Evolutionary conservation across 2,888 invertebrate genomes (phyloP).

Genomic region (Lycocerus yunnanus): DNA sequence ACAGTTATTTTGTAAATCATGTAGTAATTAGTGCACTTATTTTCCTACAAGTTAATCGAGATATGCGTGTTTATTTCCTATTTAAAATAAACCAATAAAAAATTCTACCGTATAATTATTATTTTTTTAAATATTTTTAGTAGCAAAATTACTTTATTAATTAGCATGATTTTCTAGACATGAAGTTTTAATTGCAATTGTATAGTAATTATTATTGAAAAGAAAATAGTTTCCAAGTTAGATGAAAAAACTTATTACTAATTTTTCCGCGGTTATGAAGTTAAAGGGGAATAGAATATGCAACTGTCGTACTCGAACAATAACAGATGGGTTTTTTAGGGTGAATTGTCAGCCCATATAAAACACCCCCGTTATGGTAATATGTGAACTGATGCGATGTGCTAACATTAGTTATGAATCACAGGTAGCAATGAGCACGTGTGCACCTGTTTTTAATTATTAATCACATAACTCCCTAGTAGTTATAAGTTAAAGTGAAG

Average conservation of each 20-base stretch:
- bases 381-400: conserved; percentile 41
- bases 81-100: neutral
- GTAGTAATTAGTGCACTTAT: neutral
- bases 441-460: conserved; percentile 35
- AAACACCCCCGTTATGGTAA: conserved; percentile 37
- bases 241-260: neutral
- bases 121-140: neutral
- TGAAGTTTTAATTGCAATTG: neutral
- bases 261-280: conserved; percentile 20
- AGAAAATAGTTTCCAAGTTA: neutral
- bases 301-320: conserved; percentile 37
- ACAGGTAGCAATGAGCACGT: conserved; percentile 38
- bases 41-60: neutral
- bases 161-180: neutral
- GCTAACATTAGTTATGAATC: conserved; percentile 40
- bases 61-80: neutral
- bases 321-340: conserved; percentile 37
- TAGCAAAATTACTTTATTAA: neutral
- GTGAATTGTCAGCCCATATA: conserved; percentile 29
- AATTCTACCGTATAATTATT: neutral
- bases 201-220: neutral
- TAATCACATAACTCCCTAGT: neutral
- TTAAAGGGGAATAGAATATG: conserved; percentile 25
- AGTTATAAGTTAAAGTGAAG: neutral
- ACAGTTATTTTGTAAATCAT: neutral